Evolutionary conservation across 2,113 vertebrate species (phyloP).

Genomic region (Daubentonia madagascariensis): DNA sequence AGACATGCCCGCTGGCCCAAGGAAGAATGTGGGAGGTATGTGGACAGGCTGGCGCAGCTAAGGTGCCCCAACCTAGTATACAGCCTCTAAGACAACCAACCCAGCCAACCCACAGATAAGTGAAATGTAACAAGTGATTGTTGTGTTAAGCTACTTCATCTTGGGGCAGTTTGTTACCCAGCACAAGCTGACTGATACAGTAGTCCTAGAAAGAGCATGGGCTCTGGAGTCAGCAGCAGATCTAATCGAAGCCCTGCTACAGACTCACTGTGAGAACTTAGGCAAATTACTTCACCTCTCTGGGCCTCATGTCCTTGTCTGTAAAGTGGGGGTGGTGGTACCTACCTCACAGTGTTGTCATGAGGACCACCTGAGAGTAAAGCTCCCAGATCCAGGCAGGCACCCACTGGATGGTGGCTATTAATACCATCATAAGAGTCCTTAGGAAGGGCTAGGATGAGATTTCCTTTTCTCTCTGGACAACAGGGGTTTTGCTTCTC

Average conservation of each 20-base stretch:
- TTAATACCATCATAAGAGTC: not conserved
- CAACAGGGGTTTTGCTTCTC: not conserved
- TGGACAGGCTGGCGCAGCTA: not conserved
- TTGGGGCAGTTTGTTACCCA: not conserved
- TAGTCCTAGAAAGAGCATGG: not conserved
- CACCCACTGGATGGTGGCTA: rapidly evolving
- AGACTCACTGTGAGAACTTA: not conserved
- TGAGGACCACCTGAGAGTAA: not conserved
- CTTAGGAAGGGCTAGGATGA: not conserved
- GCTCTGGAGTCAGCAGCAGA: not conserved
- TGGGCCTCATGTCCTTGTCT: not conserved
- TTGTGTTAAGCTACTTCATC: not conserved
- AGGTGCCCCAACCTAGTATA: not conserved
- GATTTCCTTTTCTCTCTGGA: not conserved
- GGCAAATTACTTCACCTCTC: not conserved
- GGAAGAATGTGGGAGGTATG: not conserved
- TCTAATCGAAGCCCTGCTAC: not conserved
- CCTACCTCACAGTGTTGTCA: not conserved
- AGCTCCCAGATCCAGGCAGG: not conserved
- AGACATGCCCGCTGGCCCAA: not conserved
- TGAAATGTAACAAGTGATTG: too few species aligned
- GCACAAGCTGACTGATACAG: not conserved
- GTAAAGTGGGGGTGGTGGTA: too few species aligned
- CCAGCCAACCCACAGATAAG: too few species aligned
- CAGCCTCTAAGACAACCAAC: not conserved